Base-by-base conservation (phyloP, 2,888 invertebrate genomes). In the Calliphora vomitoria region DNA sequence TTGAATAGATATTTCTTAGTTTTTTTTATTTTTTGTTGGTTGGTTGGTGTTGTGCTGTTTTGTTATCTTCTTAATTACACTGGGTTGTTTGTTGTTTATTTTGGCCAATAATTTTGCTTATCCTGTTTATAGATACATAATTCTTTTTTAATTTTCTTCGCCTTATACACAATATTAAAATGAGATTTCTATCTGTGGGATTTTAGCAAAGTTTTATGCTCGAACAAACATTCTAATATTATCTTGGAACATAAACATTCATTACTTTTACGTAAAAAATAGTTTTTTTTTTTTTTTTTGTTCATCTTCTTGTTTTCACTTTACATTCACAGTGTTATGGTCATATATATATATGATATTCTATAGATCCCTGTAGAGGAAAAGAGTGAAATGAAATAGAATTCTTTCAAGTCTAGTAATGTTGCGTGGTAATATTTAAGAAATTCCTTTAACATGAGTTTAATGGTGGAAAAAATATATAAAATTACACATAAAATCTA, bases 401-500 rank as follows among this genome's bases (percentile, higher is more conserved):
- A 84, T 81, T 75, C 79, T 69, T 82, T 69, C 55, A 79, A 75
- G 82, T 80, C 83, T 80, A 80, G 60, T 64, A 80, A 76, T 64
- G 79, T 87, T 87, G 87, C 87, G 87, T 87, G 87, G 87, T 87
- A 87, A 85, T 87, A 85, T 87, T 85, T 85, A 82, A 85, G 75
- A 85, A 87, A 85, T 85, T 85, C 85, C 80, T 85, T 85, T 71
- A 85, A 87, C 87, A 87, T 85, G 87, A 76, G 50, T 87, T 87
- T 87, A 87, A 87, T 87, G 87, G 74, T 75, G 72, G 66, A 82
- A 75, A 83, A 83, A 87, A 87, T 81, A 79, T 87, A 85, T 80
- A 79, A 87, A 85, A 87, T 87, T 85, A 87, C 87, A 87, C 58
- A 87, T 79, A 80, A 87, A 85, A 85, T 87, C 87, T 87, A 87